phyloP scores from a whole-genome alignment of 2,888 invertebrate genomes.

The Laspeyria flexula region DNA sequence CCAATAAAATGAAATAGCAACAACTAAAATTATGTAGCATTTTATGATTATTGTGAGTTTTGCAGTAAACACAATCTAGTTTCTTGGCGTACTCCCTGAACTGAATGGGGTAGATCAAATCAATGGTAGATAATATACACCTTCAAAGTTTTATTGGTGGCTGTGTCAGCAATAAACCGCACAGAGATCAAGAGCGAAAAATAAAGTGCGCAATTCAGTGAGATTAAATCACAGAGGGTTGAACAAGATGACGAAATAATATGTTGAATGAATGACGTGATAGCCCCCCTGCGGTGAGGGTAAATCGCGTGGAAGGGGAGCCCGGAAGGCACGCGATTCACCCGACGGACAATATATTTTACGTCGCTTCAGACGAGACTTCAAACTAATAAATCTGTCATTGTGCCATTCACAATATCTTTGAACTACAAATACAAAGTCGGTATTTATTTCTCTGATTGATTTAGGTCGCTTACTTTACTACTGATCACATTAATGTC shows the following conservation, averaged over 20 bases:
- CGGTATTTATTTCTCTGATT: slow-evolving; percentile 15
- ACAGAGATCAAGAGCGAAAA: slow-evolving; percentile 50
- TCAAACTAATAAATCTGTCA: slow-evolving; percentile 45
- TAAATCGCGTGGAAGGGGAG: slow-evolving; percentile 64
- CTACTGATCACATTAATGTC: not conserved
- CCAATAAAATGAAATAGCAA: not conserved
- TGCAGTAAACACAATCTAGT: not conserved
- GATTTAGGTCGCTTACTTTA: slow-evolving; percentile 8
- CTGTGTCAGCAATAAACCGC: slow-evolving; percentile 17
- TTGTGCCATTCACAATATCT: slow-evolving; percentile 30
- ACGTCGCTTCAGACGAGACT: slow-evolving; percentile 36
- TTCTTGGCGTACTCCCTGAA: not conserved
- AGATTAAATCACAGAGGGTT: slow-evolving; percentile 62
- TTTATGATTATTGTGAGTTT: not conserved
- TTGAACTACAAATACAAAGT: slow-evolving; percentile 19
- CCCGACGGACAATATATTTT: slow-evolving; percentile 45
- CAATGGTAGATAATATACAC: slow-evolving; percentile 10
- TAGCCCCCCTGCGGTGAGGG: slow-evolving; percentile 60
- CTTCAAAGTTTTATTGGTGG: slow-evolving; percentile 10
- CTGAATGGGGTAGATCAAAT: slow-evolving; percentile 7
- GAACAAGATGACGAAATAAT: slow-evolving; percentile 66
- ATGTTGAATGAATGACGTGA: slow-evolving; percentile 63
- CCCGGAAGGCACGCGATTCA: slow-evolving; percentile 43
- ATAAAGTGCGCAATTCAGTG: slow-evolving; percentile 68
- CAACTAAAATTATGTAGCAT: not conserved